Evolutionary conservation across 2,888 invertebrate genomes (phyloP).

Genomic region (Cosmia trapezina): DNA sequence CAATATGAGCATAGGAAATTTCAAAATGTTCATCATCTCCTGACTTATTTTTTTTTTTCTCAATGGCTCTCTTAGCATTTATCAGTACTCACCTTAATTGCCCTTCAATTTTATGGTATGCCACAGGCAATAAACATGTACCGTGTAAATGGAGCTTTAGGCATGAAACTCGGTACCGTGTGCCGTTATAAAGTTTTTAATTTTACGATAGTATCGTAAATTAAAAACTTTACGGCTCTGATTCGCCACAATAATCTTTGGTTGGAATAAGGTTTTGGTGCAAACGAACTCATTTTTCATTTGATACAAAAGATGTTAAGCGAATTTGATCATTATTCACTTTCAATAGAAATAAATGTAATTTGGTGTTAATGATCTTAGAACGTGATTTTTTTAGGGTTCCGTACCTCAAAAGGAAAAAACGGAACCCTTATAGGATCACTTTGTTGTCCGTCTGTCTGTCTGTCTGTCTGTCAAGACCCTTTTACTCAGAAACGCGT

Average conservation of each 20-base stretch:
- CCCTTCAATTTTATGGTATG: too few species aligned
- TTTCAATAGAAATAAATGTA: conserved; percentile 8
- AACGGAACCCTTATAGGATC: too few species aligned
- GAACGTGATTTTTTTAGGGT: not conserved
- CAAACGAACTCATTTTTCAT: conserved; percentile 40
- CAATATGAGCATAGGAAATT: too few species aligned
- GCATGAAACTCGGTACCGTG: not conserved
- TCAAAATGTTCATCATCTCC: too few species aligned
- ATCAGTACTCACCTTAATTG: too few species aligned
- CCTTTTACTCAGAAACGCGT: too few species aligned
- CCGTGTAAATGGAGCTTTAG: not conserved
- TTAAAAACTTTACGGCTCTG: conserved; percentile 6
- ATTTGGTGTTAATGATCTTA: conserved; percentile 5
- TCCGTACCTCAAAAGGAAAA: too few species aligned
- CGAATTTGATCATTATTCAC: not conserved
- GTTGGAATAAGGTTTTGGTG: conserved; percentile 6
- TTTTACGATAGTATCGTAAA: conserved; percentile 52
- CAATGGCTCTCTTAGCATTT: too few species aligned
- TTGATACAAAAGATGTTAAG: conserved; percentile 19
- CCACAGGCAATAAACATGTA: too few species aligned
- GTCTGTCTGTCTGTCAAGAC: too few species aligned
- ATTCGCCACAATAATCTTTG: not conserved
- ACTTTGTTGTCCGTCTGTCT: too few species aligned
- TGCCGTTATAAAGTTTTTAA: conserved; percentile 40
- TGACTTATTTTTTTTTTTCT: too few species aligned